Conservation (phyloP, 2,888 invertebrate species). For the Amiota minor region DNA sequence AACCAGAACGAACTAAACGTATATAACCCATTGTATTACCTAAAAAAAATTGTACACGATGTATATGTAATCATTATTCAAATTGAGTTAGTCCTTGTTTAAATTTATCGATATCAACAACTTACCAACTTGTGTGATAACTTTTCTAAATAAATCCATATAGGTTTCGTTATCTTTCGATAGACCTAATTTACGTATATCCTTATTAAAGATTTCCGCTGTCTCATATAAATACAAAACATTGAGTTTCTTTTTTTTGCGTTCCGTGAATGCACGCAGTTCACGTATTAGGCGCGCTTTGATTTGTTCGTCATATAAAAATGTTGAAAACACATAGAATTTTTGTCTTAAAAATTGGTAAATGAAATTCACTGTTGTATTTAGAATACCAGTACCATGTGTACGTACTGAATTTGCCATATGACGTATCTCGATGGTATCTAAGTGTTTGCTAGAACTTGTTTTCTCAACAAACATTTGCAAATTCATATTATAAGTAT, state of each 20-base stretch:
- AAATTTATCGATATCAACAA: no score
- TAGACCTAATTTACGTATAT: constrained; percentile 89
- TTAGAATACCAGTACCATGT: constrained; percentile 97
- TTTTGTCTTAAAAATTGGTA: constrained; percentile 95
- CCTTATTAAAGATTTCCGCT: constrained; percentile 94
- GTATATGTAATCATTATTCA: no score
- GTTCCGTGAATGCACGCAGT: constrained; percentile 85
- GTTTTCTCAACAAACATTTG: constrained; percentile 95
- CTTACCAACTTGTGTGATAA: constrained; percentile 93
- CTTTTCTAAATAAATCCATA: constrained; percentile 92
- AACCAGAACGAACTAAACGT: constrained; percentile 93
- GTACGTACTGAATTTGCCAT: constrained; percentile 97
- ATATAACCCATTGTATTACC: constrained; percentile 96
- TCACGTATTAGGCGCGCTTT: constrained; percentile 95
- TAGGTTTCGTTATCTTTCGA: constrained; percentile 88
- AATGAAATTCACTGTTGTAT: constrained; percentile 92
- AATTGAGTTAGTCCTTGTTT: no score
- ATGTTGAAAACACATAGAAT: constrained; percentile 95
- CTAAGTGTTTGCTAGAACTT: constrained; percentile 93
- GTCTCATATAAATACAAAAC: constrained; percentile 79
- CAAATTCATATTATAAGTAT: constrained; percentile 95
- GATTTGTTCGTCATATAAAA: constrained; percentile 97
- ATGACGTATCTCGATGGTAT: constrained; percentile 95
- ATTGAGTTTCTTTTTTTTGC: constrained; percentile 53
- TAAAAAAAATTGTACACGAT: constrained; percentile 33